phyloP scores from a whole-genome alignment of 2,888 invertebrate species.

The Serripes groenlandicus region DNA sequence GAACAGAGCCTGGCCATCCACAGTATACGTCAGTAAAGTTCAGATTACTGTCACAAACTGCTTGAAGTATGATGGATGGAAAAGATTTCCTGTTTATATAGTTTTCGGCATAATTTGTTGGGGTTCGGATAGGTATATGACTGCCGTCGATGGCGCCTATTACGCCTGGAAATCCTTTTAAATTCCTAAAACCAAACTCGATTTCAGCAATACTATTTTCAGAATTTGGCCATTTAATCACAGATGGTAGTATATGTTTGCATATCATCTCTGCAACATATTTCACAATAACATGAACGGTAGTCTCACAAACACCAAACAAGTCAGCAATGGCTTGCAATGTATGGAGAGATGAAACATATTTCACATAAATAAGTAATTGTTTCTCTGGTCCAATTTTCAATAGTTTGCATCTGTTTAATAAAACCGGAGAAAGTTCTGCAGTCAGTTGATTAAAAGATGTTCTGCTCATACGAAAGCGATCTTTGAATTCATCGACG shows the following conservation, averaged over 20 bases:
- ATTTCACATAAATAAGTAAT: constrained; percentile 18
- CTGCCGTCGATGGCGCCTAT: constrained; percentile 44
- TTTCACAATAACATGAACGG: neutral
- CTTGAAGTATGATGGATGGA: constrained; percentile 44
- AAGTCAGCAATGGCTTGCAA: constrained; percentile 17
- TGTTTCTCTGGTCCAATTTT: constrained; percentile 13
- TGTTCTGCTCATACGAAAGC: neutral
- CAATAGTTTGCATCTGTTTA: neutral
- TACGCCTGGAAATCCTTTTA: constrained; percentile 43
- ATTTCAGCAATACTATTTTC: neutral
- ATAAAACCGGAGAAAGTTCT: constrained; percentile 1
- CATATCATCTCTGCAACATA: neutral
- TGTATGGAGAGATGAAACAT: constrained; percentile 18
- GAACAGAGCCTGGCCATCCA: constrained; percentile 57
- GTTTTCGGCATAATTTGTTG: constrained; percentile 24
- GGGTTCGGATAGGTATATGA: constrained; percentile 39
- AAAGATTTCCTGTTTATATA: constrained; percentile 52
- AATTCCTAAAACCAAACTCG: neutral
- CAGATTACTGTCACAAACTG: constrained; percentile 43
- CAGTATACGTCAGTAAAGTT: constrained; percentile 32
- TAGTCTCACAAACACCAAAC: constrained; percentile 12
- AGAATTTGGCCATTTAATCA: constrained; percentile 5
- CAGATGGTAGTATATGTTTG: constrained; percentile 10
- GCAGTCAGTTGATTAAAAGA: constrained; percentile 1
- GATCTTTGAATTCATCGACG: neutral